Evolutionary conservation across 2,113 vertebrate species (phyloP), one percentile per base, ranked within the genome.

Genomic region (Opisthocomus hoazin): DNA sequence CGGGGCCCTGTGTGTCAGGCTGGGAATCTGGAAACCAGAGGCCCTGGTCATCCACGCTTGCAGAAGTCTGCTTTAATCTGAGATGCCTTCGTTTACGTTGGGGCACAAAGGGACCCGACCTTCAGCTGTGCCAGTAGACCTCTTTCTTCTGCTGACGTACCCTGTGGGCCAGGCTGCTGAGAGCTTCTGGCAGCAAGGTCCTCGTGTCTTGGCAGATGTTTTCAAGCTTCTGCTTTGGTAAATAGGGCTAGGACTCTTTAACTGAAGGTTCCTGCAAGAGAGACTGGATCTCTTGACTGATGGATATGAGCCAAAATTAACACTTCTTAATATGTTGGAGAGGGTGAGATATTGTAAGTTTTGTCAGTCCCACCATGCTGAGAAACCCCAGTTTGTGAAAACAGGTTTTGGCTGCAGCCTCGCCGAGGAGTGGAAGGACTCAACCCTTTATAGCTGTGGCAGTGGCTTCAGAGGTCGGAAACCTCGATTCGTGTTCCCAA

Each of bases 91-190:
- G 21, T 53, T 90, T 89, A 53, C 19, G 8, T 0, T 30, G 77
- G 70, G 37, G 74, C 64, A 63, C 8, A 74, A 89, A 56, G 14
- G 45, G 74, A 24, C n/a, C 61, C 84, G 61, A 60, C 50, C 87
- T 69, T 37, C 65, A 89, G 61, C 19, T 45, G 0, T 56, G 51
- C 43, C 56, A 46, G 64, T 34, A 29, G 36, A 51, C 34, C 24
- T 78, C 64, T 32, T 51, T 63, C 34, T 86, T 63, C 46, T 68
- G 32, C 34, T 73, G 86, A 12, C 14, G 19, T 48, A 56, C 1
- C 0, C n/a, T 29, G 29, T 0, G 9, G 37, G 58, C 82, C 80
- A 78, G 22, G 39, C 76, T 1, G 2, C 32, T 0, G 11, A 46
- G 69, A 54, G 54, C 57, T 64, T 71, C 65, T 89, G 29, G 54